These are phyloP conservation scores for Brachionichthys hirsutus DNA, from an alignment of 2,113 vertebrate genomes.

Conservation along the genomic window DNA sequence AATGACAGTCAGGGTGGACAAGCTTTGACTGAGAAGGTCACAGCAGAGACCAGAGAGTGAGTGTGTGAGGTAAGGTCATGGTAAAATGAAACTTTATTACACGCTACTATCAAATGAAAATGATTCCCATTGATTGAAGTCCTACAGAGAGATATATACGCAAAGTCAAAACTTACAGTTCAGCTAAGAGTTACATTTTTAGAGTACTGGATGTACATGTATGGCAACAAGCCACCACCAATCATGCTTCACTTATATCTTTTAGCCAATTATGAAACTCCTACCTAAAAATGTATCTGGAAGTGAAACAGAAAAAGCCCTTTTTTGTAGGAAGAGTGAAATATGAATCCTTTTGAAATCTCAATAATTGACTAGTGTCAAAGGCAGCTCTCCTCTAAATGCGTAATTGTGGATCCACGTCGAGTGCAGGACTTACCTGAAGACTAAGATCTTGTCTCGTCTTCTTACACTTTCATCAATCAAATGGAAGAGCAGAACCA, in stretches of 20 bases:
- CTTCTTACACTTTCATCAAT: constrained; percentile 92
- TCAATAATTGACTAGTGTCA: constrained; percentile 13
- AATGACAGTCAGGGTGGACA: constrained; percentile 95
- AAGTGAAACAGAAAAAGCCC: not conserved
- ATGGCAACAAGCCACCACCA: not conserved
- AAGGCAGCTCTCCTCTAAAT: constrained; percentile 10
- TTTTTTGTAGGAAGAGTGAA: not conserved
- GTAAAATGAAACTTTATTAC: not conserved
- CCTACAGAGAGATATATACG: not conserved
- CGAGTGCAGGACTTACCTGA: constrained; percentile 82
- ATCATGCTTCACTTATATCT: not conserved
- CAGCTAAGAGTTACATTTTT: not conserved
- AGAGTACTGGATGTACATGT: not conserved
- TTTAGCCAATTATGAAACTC: not conserved
- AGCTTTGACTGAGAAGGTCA: constrained; percentile 86
- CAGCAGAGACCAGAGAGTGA: constrained; percentile 17
- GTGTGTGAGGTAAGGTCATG: not conserved
- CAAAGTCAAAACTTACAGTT: not conserved
- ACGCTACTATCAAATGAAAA: not conserved
- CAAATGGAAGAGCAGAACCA: constrained; percentile 95
- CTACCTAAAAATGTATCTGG: not conserved
- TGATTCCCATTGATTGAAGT: not conserved
- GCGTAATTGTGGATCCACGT: constrained; percentile 16
- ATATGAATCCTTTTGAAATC: not conserved
- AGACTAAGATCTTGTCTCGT: constrained; percentile 94